Evolutionary conservation across 2,888 invertebrate species (phyloP).

Genomic region (Apamea anceps): DNA sequence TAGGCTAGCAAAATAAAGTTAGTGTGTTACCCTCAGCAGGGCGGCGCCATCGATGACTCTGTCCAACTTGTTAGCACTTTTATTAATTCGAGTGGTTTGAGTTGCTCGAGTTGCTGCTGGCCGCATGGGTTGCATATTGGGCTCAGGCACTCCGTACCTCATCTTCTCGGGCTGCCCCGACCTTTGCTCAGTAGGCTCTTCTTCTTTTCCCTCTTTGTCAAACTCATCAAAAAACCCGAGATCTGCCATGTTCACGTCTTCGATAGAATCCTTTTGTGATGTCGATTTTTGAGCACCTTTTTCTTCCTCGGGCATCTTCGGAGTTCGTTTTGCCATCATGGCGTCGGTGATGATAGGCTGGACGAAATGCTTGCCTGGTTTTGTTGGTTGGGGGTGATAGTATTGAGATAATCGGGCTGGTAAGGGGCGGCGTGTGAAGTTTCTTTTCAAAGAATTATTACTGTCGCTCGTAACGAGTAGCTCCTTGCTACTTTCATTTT

Average conservation of each 20-base stretch:
- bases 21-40: conserved; percentile 76
- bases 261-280: conserved; percentile 66
- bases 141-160: conserved; percentile 37
- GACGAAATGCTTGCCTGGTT: conserved; percentile 13
- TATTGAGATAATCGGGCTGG: conserved; percentile 82
- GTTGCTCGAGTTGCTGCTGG: conserved; percentile 20
- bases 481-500: conserved; percentile 91
- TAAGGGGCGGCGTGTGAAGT: conserved; percentile 82
- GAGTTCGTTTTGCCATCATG: conserved; percentile 22
- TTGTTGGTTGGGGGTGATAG: conserved; percentile 56
- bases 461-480: conserved; percentile 91
- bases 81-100: conserved; percentile 73
- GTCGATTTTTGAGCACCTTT: conserved; percentile 50
- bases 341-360: conserved; percentile 39
- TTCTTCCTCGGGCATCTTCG: conserved; percentile 43
- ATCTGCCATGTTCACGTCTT: conserved; percentile 77
- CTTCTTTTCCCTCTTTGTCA: conserved; percentile 51
- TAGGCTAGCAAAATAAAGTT: background rate
- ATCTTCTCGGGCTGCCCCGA: background rate
- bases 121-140: background rate
- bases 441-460: conserved; percentile 79
- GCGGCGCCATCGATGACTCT: conserved; percentile 82
- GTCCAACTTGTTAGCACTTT: conserved; percentile 78
- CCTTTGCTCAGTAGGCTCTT: background rate
- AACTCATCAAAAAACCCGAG: conserved; percentile 78